A percentile compares a stretch with the other conserved stretches of the same genome.
These are phyloP conservation scores for Drosophila testacea DNA, from an alignment of 2,888 invertebrate genomes.

Conservation along the genomic window DNA sequence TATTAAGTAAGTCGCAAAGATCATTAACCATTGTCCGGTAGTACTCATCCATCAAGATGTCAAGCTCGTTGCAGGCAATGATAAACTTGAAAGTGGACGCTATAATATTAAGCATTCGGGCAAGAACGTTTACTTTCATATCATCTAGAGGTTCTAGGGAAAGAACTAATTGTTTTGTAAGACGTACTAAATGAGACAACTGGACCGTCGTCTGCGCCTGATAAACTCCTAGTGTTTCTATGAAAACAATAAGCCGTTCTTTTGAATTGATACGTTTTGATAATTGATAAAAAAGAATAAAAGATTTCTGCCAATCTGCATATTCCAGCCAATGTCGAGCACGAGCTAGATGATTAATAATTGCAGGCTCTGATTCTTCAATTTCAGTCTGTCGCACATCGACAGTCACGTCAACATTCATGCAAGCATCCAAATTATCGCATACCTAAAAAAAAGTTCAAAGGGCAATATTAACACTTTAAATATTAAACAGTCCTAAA, in stretches of 20 bases:
- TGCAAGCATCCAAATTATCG: slow-evolving; percentile 26
- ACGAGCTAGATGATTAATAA: slow-evolving; percentile 20
- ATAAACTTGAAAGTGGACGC: slow-evolving; percentile 37
- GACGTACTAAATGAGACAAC: slow-evolving; percentile 39
- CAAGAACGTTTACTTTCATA: slow-evolving; percentile 39
- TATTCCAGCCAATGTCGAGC: slow-evolving; percentile 37
- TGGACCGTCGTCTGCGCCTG: slow-evolving; percentile 43
- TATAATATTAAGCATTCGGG: slow-evolving; percentile 43
- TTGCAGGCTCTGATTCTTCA: slow-evolving; percentile 15
- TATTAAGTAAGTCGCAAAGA: slow-evolving; percentile 42
- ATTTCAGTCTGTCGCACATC: slow-evolving; percentile 21
- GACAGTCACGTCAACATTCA: slow-evolving; percentile 12
- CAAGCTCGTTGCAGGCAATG: slow-evolving; percentile 30
- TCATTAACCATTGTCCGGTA: slow-evolving; percentile 38
- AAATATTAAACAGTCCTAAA: not conserved
- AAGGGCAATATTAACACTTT: not conserved
- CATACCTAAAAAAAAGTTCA: slow-evolving; percentile 23
- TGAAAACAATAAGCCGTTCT: slow-evolving; percentile 32
- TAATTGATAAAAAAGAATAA: slow-evolving; percentile 35
- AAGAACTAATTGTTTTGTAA: slow-evolving; percentile 22
- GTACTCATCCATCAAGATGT: slow-evolving; percentile 38
- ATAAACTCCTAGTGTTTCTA: slow-evolving; percentile 30
- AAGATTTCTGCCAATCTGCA: slow-evolving; percentile 46
- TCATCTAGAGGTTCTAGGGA: slow-evolving; percentile 41
- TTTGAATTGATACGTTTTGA: slow-evolving; percentile 28